Evolutionary conservation across 2,797 vertebrate species (phyloP), one percentile per base, ranked within the genome.

Genomic region (Erethizon dorsatum): DNA sequence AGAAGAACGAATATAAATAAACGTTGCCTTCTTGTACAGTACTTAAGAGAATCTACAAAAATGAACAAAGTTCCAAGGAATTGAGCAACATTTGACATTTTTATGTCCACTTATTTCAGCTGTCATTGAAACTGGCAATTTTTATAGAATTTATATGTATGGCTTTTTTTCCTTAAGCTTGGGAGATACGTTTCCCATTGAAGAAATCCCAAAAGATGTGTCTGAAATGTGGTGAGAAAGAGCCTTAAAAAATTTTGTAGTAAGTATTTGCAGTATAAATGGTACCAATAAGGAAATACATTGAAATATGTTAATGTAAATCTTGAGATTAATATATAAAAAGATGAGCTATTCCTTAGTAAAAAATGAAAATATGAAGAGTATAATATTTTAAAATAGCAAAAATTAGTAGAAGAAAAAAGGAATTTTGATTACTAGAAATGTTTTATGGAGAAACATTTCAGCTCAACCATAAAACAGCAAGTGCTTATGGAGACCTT

Each of bases 91-190:
- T 87, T 75, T 84, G 41, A 41, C 52, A 95, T 50, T 82, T 95
- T 90, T 41, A 85, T 80, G 37, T 52, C 22, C 15, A 33, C 11
- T 88, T 92, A 80, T 95, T 97, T 88, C 78, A 69, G 71, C 82
- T 97, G 91, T 79, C 54, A 73, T 83, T 31, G 92, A 90, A 95
- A 95, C 41, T 65, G 31, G 24, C 24, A 5, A 54, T 73, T 95
- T 83, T 75, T 61, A 26, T 63, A 85, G 88, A 52, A 69, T 97
- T 96, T 95, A 84, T 96, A 87, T 14, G 56, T 75, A 84, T 56
- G 45, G 59, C n/a, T 91, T 67, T 83, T 75, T 89, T 69, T 22
- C 13, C 12, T 71, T 63, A 94, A 91, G 50, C 59, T 84, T 79
- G 6, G 28, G 54, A 54, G 52, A 93, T 90, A 22, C 52, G 50